Base-by-base conservation (phyloP, 1,140 invertebrate species). In the Trialeurodes vaporariorum region DNA sequence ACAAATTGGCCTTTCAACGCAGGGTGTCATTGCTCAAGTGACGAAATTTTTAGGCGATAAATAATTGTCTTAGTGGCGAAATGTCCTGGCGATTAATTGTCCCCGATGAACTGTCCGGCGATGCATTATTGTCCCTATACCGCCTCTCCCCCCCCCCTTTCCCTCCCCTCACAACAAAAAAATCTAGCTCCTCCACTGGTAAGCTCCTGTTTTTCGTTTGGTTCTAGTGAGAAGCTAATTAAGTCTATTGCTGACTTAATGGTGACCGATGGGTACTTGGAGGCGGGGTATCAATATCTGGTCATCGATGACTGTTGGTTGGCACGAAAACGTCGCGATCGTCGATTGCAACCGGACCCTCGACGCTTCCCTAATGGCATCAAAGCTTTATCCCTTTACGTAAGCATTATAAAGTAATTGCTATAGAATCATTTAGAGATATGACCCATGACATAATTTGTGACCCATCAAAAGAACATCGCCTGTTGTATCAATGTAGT, bases 281-380 rank as follows among this genome's bases (percentile, higher is more conserved):
- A 81, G 40, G 74, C 77, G 21, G 85, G 85, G 2, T 86, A 86
- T 75, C 74, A 84, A 68, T 83, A 83, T 70, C 73, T 86, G 9
- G 83, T 81, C 66, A 79, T 87, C 67, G 85, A 86, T 71, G 85
- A 87, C 73, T 86, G 85, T 72, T 87, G 85, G 85, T 73, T 81
- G 25, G 76, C 76, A 5, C 75, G 76, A n/a, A 69, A 78, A 27
- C 73, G 85, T 67, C 81, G 82, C 70, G 69, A 78, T 34, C 80
- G 82, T 17, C 76, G 74, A 71, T 76, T 87, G 1, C 75, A 80
- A 68, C 76, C 84, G 25, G 84, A 86, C 73, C 75, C 79, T 25
- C 71, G 74, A 1, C 72, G 85, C 63, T 87, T 87, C 75, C 85
- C 85, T 0, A 79, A 74, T 72, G 85, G 85, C 21, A 87, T 87